Evolutionary conservation across 2,888 invertebrate species (phyloP).

Genomic region (Eilema griseolum): DNA sequence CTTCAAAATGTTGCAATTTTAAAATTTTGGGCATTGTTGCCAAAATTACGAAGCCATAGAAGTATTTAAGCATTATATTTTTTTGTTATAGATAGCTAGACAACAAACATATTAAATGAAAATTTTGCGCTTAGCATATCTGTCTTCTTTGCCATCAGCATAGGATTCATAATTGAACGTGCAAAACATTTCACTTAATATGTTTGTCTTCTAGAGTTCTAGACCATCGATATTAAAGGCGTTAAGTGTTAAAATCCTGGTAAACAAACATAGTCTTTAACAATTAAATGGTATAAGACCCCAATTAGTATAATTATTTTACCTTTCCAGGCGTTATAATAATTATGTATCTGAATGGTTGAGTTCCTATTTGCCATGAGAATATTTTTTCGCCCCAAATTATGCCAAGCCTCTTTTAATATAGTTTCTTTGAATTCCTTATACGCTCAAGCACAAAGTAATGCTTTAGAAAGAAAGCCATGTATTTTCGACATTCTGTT

Average conservation of each 20-base stretch:
- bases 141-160: too few species aligned
- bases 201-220: too few species aligned
- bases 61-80: constrained; percentile 4
- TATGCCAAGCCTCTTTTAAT: too few species aligned
- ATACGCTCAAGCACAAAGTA: too few species aligned
- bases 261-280: background rate
- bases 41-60: constrained; percentile 8
- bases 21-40: constrained; percentile 8
- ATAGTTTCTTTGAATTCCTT: too few species aligned
- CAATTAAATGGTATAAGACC: background rate
- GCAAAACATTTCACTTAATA: too few species aligned
- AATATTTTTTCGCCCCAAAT: background rate
- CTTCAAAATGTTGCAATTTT: constrained; percentile 24
- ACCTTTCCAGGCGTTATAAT: background rate
- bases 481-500: too few species aligned
- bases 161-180: too few species aligned
- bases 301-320: constrained; percentile 2
- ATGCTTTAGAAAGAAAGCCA: too few species aligned
- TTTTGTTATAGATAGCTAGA: background rate
- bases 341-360: background rate
- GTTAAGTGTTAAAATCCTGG: background rate
- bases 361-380: background rate
- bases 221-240: too few species aligned
- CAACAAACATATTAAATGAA: too few species aligned
- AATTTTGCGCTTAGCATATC: too few species aligned